These are phyloP conservation scores for Epinotia ramella DNA, from an alignment of 2,888 invertebrate genomes.

Conservation along the genomic window DNA sequence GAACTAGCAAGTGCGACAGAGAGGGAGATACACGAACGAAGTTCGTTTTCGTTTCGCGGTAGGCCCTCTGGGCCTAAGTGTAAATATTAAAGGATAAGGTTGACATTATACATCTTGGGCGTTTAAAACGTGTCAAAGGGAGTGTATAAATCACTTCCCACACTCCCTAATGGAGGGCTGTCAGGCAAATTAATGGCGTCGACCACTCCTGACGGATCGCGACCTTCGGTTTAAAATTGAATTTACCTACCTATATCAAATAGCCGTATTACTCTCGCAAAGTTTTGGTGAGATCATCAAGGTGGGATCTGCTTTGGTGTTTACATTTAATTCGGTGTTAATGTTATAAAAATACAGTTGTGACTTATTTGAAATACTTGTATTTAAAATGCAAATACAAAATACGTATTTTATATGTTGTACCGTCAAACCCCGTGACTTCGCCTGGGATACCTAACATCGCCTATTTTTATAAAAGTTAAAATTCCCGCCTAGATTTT, in stretches of 20 bases:
- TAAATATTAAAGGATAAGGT: background rate
- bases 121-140: slow-evolving; percentile 11
- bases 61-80: no score
- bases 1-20: no score
- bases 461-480: no score
- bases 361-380: no score
- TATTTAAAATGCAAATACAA: no score
- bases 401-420: no score
- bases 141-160: slow-evolving; percentile 36
- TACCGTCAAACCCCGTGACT: no score
- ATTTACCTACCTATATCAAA: slow-evolving; percentile 40
- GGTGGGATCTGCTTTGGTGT: background rate
- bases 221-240: slow-evolving; percentile 40
- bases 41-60: no score
- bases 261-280: slow-evolving; percentile 12
- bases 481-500: no score
- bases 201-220: slow-evolving; percentile 29
- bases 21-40: no score
- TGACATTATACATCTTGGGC: background rate
- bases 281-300: background rate
- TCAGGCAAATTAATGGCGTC: slow-evolving; percentile 37
- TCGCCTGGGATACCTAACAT: no score
- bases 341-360: no score
- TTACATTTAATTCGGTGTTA: background rate
- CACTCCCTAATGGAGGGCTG: slow-evolving; percentile 32